Conservation (phyloP, 2,888 invertebrate genomes). For the Doris montereyensis region DNA sequence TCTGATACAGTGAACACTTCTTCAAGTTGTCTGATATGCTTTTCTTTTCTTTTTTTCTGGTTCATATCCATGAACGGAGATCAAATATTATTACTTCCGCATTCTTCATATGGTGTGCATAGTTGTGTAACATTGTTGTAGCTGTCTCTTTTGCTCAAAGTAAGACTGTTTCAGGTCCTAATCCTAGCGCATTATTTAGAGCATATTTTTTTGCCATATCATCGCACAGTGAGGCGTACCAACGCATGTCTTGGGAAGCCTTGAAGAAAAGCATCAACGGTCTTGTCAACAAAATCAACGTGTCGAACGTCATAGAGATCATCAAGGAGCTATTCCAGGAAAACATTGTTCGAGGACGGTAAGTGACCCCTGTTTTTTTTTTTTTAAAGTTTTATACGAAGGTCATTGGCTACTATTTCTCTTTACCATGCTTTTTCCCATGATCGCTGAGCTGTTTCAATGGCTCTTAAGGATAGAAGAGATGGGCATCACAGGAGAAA, state of each 20-base stretch:
- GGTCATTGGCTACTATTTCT: no score
- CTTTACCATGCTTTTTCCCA: no score
- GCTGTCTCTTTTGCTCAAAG: neutral
- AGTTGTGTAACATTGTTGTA: neutral
- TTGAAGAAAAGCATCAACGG: conserved; percentile 98
- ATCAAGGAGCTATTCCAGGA: conserved; percentile 92
- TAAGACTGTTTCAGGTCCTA: neutral
- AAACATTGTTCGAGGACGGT: conserved; percentile 93
- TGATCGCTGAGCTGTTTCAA: no score
- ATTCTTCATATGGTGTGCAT: no score
- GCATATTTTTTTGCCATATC: neutral
- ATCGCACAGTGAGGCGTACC: conserved; percentile 80
- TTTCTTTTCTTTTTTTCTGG: no score
- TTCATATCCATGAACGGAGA: no score
- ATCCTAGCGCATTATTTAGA: neutral
- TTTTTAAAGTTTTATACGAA: neutral
- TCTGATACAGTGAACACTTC: no score
- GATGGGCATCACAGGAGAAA: no score
- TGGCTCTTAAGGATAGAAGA: no score
- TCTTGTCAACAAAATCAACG: conserved; percentile 97
- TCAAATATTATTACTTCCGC: no score
- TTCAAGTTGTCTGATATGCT: no score
- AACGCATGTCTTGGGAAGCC: conserved; percentile 98
- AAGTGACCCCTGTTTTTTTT: conserved; percentile 41
- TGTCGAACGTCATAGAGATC: conserved; percentile 89